phyloP scores from a whole-genome alignment of 2,797 vertebrate species.

The Thripadectes ignobilis region DNA sequence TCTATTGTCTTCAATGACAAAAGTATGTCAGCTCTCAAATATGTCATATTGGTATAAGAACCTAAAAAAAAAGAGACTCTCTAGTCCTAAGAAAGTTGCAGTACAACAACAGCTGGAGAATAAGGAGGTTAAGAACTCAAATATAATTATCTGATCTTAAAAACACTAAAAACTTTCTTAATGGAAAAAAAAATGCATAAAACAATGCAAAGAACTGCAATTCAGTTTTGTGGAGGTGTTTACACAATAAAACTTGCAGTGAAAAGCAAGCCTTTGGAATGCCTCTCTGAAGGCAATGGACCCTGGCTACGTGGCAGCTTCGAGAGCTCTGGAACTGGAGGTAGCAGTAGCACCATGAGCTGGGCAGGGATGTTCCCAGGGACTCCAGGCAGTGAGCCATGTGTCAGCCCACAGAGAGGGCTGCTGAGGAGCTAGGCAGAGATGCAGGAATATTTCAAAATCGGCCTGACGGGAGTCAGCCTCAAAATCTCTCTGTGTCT shows the following conservation, averaged over 20 bases:
- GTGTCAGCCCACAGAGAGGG: neutral
- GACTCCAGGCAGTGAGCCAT: neutral
- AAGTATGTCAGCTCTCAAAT: neutral
- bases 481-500: neutral
- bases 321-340: neutral
- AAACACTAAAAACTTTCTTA: neutral
- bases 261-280: neutral
- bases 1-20: neutral
- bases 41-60: neutral
- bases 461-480: neutral
- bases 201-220: neutral
- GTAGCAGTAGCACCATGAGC: too few species aligned
- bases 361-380: rapidly evolving
- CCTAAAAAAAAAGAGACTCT: neutral
- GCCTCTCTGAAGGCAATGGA: neutral
- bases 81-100: neutral
- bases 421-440: neutral
- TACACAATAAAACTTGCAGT: neutral
- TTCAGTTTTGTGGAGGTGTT: neutral
- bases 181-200: neutral
- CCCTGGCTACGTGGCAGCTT: neutral
- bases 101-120: neutral
- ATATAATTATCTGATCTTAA: neutral
- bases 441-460: neutral
- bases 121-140: neutral